These are phyloP conservation scores for Orbicella faveolata DNA, from an alignment of 64 coral and sea anemone genomes.

Conservation along the genomic window DNA sequence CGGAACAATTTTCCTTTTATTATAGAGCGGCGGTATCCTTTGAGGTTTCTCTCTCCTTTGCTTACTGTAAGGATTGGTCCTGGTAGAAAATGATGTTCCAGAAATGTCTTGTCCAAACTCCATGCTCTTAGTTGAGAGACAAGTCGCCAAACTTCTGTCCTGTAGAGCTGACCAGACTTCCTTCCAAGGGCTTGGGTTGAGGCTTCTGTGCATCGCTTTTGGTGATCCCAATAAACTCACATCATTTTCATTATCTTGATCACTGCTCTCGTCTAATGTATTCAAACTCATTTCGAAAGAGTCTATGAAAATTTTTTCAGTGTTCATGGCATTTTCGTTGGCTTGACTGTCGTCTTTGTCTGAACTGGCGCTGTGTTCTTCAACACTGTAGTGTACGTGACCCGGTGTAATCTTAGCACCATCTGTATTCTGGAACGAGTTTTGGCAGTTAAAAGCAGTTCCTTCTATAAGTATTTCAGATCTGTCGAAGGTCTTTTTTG, in stretches of 20 bases:
- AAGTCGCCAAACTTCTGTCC: slow-evolving; percentile 1
- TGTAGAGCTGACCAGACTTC: slow-evolving; percentile 14
- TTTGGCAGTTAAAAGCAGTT: slow-evolving; percentile 4
- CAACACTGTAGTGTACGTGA: background rate
- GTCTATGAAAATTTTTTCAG: background rate
- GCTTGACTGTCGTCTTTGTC: background rate
- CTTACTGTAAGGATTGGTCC: background rate
- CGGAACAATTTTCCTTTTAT: slow-evolving; percentile 6
- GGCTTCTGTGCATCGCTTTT: background rate
- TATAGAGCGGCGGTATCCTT: slow-evolving; percentile 21
- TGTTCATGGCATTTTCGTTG: background rate
- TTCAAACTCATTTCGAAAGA: background rate
- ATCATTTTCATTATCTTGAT: slow-evolving; percentile 3
- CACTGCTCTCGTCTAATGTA: background rate
- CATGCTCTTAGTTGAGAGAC: slow-evolving; percentile 8
- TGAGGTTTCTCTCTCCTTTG: background rate
- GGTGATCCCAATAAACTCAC: background rate
- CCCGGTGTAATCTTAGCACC: background rate
- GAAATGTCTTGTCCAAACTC: background rate
- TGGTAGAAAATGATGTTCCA: background rate
- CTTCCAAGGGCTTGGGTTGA: slow-evolving; percentile 19
- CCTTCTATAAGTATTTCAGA: slow-evolving; percentile 6
- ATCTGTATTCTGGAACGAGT: background rate
- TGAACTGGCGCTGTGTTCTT: background rate
- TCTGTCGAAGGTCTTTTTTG: background rate